A percentile compares a stretch with the other conserved stretches of the same genome.
Evolutionary conservation across 1,140 invertebrate genomes (phyloP).

Genomic region (Helicoverpa zea): DNA sequence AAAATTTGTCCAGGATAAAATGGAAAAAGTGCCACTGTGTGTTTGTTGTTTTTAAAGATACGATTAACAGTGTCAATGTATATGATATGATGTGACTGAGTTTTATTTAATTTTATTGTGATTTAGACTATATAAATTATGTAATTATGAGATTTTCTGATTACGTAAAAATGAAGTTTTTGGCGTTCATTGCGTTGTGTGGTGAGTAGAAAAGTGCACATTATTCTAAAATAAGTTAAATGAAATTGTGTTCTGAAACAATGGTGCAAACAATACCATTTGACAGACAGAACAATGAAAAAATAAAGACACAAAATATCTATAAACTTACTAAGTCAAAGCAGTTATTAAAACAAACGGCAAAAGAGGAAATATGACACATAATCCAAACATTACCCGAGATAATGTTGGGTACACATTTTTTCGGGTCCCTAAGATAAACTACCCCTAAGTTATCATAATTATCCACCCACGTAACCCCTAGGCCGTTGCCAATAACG

Average conservation of each 20-base stretch:
- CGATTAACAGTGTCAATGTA: constrained; percentile 37
- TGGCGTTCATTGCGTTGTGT: constrained; percentile 74
- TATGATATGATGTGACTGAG: constrained; percentile 54
- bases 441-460: constrained; percentile 40
- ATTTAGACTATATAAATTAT: constrained; percentile 57
- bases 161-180: constrained; percentile 75
- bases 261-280: too few species aligned
- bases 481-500: constrained; percentile 44
- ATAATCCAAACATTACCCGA: constrained; percentile 4
- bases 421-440: constrained; percentile 19
- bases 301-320: background rate
- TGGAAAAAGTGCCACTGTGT: constrained; percentile 41
- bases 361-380: background rate
- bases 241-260: too few species aligned
- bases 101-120: constrained; percentile 41
- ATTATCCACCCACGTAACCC: constrained; percentile 34
- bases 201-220: constrained; percentile 67
- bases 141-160: constrained; percentile 59
- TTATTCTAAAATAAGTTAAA: constrained; percentile 34
- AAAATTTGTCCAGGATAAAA: constrained; percentile 44
- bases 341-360: too few species aligned
- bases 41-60: constrained; percentile 31
- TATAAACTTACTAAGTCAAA: background rate
- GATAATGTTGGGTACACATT: constrained; percentile 19
- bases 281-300: too few species aligned